These are phyloP conservation scores for Amaurobius ferox DNA, from an alignment of 2,888 invertebrate genomes.

Conservation along the genomic window DNA sequence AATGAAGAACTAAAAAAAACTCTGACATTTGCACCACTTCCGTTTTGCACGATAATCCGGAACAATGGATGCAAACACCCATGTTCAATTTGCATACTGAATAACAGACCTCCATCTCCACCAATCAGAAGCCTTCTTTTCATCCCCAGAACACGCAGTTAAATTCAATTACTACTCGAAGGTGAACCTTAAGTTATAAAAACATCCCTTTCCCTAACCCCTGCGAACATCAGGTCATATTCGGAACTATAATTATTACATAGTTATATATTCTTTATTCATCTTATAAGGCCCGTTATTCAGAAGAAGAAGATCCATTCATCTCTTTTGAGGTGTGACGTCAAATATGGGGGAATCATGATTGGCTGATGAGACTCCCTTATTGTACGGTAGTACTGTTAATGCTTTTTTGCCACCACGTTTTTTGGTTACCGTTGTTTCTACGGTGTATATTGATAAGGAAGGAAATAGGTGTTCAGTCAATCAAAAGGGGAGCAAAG, in stretches of 20 bases:
- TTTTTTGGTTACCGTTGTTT: conserved; percentile 14
- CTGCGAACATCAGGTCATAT: conserved; percentile 49
- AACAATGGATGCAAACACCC: conserved; percentile 56
- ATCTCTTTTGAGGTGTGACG: conserved; percentile 51
- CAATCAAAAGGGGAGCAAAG: conserved; percentile 35
- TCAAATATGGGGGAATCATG: conserved; percentile 29
- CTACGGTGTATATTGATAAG: conserved; percentile 43
- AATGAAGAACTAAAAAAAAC: not conserved
- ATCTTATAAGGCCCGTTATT: conserved; percentile 39
- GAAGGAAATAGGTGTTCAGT: conserved; percentile 37
- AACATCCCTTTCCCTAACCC: conserved; percentile 51
- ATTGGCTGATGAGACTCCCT: conserved; percentile 48
- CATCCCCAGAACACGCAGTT: conserved; percentile 26
- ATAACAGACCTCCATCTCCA: conserved; percentile 42
- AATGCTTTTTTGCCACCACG: not conserved
- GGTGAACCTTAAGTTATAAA: conserved; percentile 50
- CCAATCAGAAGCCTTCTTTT: conserved; percentile 41
- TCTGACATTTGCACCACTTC: conserved; percentile 32
- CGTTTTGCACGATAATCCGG: conserved; percentile 37
- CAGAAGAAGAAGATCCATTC: conserved; percentile 35
- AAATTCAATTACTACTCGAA: conserved; percentile 62
- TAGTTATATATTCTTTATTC: conserved; percentile 44
- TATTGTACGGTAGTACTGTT: conserved; percentile 15
- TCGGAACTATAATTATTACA: conserved; percentile 59
- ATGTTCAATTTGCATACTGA: conserved; percentile 59